Evolutionary conservation across 2,113 vertebrate species (phyloP).

Genomic region (Tretioscincus oriximinensis): DNA sequence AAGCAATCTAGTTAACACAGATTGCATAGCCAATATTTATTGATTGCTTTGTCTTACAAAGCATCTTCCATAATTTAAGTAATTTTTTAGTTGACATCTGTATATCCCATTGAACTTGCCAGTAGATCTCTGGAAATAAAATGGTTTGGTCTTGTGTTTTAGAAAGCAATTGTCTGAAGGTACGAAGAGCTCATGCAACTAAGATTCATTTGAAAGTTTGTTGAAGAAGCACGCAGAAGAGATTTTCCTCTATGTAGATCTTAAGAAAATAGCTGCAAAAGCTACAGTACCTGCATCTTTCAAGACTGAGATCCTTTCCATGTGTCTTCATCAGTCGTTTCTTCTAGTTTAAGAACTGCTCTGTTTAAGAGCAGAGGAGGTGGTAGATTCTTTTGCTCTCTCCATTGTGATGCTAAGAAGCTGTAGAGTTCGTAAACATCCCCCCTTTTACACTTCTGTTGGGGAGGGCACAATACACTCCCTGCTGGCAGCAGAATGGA

Average conservation of each 20-base stretch:
- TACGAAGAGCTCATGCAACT: constrained; percentile 26
- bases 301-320: constrained; percentile 49
- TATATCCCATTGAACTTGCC: constrained; percentile 3
- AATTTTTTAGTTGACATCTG: background rate
- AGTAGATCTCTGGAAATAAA: background rate
- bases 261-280: constrained; percentile 63
- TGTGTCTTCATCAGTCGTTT: constrained; percentile 21
- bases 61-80: background rate
- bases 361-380: constrained; percentile 38
- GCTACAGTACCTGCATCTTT: constrained; percentile 23
- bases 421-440: constrained; percentile 53
- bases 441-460: constrained; percentile 11
- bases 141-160: constrained; percentile 8
- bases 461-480: constrained; percentile 59
- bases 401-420: constrained; percentile 72
- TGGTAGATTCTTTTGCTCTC: constrained; percentile 60
- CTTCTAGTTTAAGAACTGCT: constrained; percentile 33
- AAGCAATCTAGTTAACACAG: background rate
- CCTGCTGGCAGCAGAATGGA: constrained; percentile 66
- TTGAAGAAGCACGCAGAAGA: background rate
- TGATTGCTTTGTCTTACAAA: constrained; percentile 12
- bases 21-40: background rate
- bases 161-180: constrained; percentile 5
- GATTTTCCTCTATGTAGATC: constrained; percentile 25
- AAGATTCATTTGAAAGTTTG: background rate